Conservation (phyloP, 2,888 invertebrate species). For the Galeruca laticollis region DNA sequence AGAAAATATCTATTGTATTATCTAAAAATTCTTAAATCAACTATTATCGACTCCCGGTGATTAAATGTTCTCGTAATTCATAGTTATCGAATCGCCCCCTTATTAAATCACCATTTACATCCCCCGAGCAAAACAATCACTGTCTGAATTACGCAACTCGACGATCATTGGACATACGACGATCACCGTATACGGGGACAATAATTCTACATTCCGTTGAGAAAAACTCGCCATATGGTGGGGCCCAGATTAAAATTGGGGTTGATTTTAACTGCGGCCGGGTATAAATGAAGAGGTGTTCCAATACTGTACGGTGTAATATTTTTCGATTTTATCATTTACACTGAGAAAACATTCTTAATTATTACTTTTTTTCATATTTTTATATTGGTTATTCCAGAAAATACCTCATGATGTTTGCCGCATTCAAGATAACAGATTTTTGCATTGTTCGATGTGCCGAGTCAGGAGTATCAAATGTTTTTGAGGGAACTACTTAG, state of each 20-base stretch:
- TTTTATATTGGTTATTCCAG: too few species aligned
- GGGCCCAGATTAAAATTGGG: slow-evolving; percentile 48
- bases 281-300: slow-evolving; percentile 64
- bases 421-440: too few species aligned
- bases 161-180: slow-evolving; percentile 23
- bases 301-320: slow-evolving; percentile 49
- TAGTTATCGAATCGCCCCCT: slow-evolving; percentile 12
- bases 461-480: too few species aligned
- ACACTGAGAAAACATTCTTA: slow-evolving; percentile 8
- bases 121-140: slow-evolving; percentile 22
- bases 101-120: slow-evolving; percentile 20
- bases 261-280: slow-evolving; percentile 61
- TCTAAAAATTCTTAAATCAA: not conserved
- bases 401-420: too few species aligned
- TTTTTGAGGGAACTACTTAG: too few species aligned
- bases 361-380: too few species aligned
- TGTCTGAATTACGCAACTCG: slow-evolving; percentile 16
- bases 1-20: too few species aligned
- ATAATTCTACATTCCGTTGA: slow-evolving; percentile 9
- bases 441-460: too few species aligned
- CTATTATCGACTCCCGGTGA: not conserved
- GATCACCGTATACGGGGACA: slow-evolving; percentile 5
- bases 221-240: slow-evolving; percentile 49
- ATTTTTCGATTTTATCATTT: slow-evolving; percentile 6
- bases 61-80: not conserved